These are phyloP conservation scores for Apogon hyalosoma DNA, from an alignment of 2,797 vertebrate genomes.

Conservation along the genomic window DNA sequence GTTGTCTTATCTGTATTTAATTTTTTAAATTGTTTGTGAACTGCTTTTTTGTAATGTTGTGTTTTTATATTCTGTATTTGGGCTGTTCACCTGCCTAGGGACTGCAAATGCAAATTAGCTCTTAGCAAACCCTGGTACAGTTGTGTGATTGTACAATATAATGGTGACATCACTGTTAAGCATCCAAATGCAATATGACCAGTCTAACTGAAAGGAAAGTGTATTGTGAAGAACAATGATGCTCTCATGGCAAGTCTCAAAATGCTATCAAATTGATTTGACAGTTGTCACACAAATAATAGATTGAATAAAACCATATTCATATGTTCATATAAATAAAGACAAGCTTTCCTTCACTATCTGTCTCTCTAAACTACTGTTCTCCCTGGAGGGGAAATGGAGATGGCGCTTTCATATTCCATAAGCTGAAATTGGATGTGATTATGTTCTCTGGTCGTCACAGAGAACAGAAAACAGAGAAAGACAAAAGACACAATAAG, in stretches of 20 bases:
- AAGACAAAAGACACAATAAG: neutral
- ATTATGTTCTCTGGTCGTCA: conserved; percentile 41
- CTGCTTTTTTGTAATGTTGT: no score
- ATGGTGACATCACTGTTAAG: neutral
- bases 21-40: no score
- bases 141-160: no score
- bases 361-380: conserved; percentile 28
- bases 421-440: conserved; percentile 51
- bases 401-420: conserved; percentile 49
- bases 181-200: neutral
- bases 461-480: neutral
- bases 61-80: no score
- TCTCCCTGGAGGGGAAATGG: conserved; percentile 30
- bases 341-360: neutral
- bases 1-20: no score
- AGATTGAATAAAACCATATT: conserved; percentile 18
- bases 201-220: neutral
- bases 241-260: neutral
- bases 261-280: conserved; percentile 18
- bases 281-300: conserved; percentile 22
- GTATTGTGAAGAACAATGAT: neutral
- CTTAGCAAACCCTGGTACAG: no score
- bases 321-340: conserved; percentile 10
- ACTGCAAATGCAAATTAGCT: no score
- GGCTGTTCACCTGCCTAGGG: no score